Conservation (phyloP, 1,140 invertebrate species). For the Philaenus spumarius region DNA sequence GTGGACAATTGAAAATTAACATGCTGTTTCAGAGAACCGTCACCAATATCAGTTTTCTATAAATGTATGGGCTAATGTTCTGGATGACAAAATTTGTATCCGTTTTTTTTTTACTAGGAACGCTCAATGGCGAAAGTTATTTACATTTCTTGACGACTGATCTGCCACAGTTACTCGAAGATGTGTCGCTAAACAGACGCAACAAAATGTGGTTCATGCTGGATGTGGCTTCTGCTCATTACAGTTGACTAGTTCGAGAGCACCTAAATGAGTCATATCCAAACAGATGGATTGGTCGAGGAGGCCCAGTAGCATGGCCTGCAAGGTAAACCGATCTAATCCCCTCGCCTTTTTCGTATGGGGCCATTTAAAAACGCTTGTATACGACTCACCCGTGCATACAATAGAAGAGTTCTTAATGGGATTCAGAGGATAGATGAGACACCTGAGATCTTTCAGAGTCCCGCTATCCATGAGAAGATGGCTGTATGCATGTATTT, state of each 20-base stretch:
- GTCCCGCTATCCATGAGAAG: neutral
- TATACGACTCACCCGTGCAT: neutral
- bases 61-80: neutral
- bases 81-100: neutral
- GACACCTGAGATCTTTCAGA: neutral
- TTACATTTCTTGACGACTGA: too few species aligned
- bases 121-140: too few species aligned
- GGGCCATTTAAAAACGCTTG: conserved; percentile 1
- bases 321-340: neutral
- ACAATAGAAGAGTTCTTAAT: neutral
- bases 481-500: neutral
- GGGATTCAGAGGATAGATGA: neutral
- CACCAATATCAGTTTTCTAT: neutral
- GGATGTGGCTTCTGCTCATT: too few species aligned
- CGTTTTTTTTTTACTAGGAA: neutral
- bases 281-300: neutral
- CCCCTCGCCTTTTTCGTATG: neutral
- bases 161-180: too few species aligned
- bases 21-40: neutral
- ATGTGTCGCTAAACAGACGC: too few species aligned
- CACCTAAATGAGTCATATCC: too few species aligned
- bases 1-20: neutral
- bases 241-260: too few species aligned
- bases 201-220: too few species aligned
- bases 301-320: neutral